Base-by-base conservation (phyloP, 2,797 vertebrate genomes). In the Mastacembelus armatus region DNA sequence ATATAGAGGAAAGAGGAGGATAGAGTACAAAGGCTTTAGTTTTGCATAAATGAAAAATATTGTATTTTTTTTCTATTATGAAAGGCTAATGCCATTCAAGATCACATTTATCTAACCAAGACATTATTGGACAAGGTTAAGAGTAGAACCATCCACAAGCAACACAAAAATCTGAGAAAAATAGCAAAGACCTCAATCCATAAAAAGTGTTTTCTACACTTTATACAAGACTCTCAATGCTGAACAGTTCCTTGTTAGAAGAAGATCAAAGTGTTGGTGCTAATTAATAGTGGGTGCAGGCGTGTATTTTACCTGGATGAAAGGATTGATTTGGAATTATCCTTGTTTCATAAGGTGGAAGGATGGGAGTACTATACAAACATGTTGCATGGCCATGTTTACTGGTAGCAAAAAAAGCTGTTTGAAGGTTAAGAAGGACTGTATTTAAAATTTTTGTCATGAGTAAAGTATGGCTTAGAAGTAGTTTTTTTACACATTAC, bases 221-320 rank as follows among this genome's bases (percentile, higher is more conserved):
- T 74, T 73, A 54, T 77, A 71, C 42, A 18, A 44, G 45, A 71
- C 35, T 71, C 38, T 64, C 48, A 50, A n/a, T n/a, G n/a, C 35
- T 26, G 15, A 40, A 32, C 26, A 73, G 51, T 71, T 80, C 43
- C 60, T 79, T 85, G 60, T 84, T 79, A 40, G 64, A 39, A 22
- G 24, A 73, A 87, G 77, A 90, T 89, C 80, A 88, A 88, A 89
- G 80, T 44, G 66, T 26, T 7, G 4, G 33, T 61, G 44, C 56
- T 79, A 81, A 88, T 88, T 89, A 80, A 75, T 72, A 68, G 74
- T 84, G 71, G 81, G 70, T 80, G 78, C 58, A 84, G 73, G 59
- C 63, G 68, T 72, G 48, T 76, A 62, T 71, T 76, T 74, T 74
- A 84, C 76, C 77, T 86, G 80, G 74, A 85, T 90, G 82, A 91